Conservation (phyloP, 92 coral and sea anemone species). For the Epizoanthus ramosus region DNA sequence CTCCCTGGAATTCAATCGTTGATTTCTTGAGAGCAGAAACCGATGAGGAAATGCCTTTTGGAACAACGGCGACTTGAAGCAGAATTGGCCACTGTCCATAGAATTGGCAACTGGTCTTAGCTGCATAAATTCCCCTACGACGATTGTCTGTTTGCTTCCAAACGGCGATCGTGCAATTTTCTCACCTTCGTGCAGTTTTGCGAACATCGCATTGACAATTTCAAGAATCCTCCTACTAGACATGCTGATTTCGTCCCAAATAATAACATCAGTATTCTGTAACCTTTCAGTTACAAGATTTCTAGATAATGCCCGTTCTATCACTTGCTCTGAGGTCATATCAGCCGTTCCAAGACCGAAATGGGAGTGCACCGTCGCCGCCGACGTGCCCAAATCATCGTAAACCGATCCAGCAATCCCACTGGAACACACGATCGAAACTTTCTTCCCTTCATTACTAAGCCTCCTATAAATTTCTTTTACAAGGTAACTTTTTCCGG, state of each 20-base stretch:
- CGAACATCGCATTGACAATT: too few species aligned
- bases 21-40: too few species aligned
- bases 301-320: not conserved
- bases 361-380: conserved; percentile 33
- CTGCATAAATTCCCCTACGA: too few species aligned
- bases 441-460: not conserved
- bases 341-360: conserved; percentile 35
- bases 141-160: too few species aligned
- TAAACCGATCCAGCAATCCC: conserved; percentile 35
- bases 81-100: too few species aligned
- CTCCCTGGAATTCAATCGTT: too few species aligned
- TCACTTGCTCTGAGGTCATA: not conserved
- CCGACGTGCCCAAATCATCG: not conserved
- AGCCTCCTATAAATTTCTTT: conserved; percentile 6
- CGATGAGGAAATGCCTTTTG: too few species aligned
- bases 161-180: too few species aligned
- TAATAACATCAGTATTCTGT: not conserved
- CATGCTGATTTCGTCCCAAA: conserved; percentile 52
- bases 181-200: too few species aligned
- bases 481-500: conserved; percentile 11
- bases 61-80: too few species aligned
- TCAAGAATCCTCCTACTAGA: conserved; percentile 9
- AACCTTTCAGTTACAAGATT: conserved; percentile 19
- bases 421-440: conserved; percentile 37
- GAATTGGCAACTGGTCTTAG: too few species aligned